Base-by-base conservation (phyloP, 1,140 invertebrate species). In the Zaprionus tsacasi region DNA sequence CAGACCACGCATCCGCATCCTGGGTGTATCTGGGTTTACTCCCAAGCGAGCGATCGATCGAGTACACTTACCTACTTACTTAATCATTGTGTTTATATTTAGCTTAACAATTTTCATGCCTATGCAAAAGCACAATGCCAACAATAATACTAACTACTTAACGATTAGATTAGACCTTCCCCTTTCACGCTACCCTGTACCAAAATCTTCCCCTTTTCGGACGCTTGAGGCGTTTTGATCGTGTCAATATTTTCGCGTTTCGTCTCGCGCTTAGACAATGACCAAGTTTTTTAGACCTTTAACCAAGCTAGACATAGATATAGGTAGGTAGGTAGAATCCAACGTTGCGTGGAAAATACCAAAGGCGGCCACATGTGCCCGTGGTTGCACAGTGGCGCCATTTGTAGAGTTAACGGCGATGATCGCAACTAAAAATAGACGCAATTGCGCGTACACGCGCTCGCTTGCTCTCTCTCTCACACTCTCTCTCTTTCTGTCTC, bases 211-310 rank as follows among this genome's bases (percentile, higher is more conserved):
- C 0, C 6, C 13, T n/a, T 13, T 8, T n/a, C 8, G 40, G 7
- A 12, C 17, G 0, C 61, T 66, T 54, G 17, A 40, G 12, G 54
- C 69, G 70, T 70, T 70, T 50, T 15, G 61, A 79, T 77, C 72
- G 76, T 82, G 82, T 86, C 79, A 86, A 86, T 82, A 86, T 86
- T 88, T 82, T 88, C 71, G 82, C 66, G 21, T 56, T 57, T 69
- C 58, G 52, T 63, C 38, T 69, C 58, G 71, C 79, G 70, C 69
- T 76, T 68, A 73, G 70, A 81, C 78, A 87, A 87, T 67, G 79
- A 52, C 78, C 64, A 65, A 79, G 61, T 82, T 76, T 68, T 74
- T 55, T 61, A 78, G 58, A 78, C 67, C 55, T 67, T 55, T 48
- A 21, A 21, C 21, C 21, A 21, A 21, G 21, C 21, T 21, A 57